Percentiles rank a stretch among this genome's conserved stretches.
phyloP scores from a whole-genome alignment of 2,797 vertebrate genomes.

The Threskiornis aethiopicus region DNA sequence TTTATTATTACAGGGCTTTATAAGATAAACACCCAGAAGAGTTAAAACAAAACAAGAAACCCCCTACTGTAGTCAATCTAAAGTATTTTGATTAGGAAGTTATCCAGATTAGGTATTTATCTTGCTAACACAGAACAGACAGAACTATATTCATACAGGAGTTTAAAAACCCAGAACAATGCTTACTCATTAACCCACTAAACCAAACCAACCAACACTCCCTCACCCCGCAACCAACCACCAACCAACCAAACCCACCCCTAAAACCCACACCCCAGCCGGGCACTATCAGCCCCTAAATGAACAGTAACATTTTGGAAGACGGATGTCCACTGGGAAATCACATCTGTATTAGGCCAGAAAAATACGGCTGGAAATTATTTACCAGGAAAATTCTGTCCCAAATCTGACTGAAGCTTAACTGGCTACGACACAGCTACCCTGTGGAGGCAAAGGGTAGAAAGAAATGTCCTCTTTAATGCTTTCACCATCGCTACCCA shows the following conservation, averaged over 20 bases:
- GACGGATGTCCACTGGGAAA: slow-evolving; percentile 19
- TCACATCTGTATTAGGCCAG: slow-evolving; percentile 16
- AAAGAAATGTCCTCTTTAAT: neutral
- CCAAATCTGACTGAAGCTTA: slow-evolving; percentile 5
- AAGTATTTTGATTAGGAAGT: neutral
- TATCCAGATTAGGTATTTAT: neutral
- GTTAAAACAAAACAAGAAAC: slow-evolving; percentile 25
- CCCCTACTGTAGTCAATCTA: neutral
- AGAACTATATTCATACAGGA: neutral
- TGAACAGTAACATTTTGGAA: slow-evolving; percentile 28
- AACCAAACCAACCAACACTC: neutral
- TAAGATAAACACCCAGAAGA: slow-evolving; percentile 44
- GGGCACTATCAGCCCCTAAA: neutral
- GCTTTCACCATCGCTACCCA: neutral
- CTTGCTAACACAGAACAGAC: neutral
- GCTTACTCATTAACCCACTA: neutral
- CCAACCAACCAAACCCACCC: neutral
- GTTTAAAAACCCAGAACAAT: slow-evolving; percentile 18
- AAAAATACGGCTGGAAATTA: slow-evolving; percentile 26
- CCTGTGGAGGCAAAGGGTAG: neutral
- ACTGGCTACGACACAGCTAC: neutral
- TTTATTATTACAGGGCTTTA: slow-evolving; percentile 50
- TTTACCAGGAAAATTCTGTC: slow-evolving; percentile 13
- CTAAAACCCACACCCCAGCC: neutral
- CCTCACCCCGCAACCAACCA: neutral